phyloP scores from a whole-genome alignment of 2,888 invertebrate genomes.

The Leucoptera coffeella region DNA sequence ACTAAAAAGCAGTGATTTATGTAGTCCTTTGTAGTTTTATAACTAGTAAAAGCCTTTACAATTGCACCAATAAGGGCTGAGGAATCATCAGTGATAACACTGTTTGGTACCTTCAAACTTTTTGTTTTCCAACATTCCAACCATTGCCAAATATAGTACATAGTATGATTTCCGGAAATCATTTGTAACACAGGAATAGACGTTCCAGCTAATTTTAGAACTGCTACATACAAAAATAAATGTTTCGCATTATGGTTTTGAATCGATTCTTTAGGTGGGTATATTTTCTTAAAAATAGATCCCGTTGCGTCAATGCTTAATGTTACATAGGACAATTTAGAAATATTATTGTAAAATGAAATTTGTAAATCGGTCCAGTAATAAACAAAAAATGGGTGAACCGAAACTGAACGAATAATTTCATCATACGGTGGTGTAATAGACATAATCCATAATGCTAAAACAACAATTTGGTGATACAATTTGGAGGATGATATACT shows the following conservation, averaged over 20 bases:
- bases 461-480: slow-evolving; percentile 5
- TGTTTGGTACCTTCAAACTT: slow-evolving; percentile 3
- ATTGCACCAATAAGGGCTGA: slow-evolving; percentile 5
- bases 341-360: slow-evolving; percentile 4
- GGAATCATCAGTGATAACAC: slow-evolving; percentile 5
- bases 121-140: slow-evolving; percentile 4
- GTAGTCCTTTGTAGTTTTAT: slow-evolving; percentile 3
- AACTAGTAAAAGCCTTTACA: slow-evolving; percentile 5
- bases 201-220: slow-evolving; percentile 2
- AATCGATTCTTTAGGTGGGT: slow-evolving; percentile 4
- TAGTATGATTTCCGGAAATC: slow-evolving; percentile 5
- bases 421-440: slow-evolving; percentile 2
- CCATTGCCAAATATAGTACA: too few species aligned
- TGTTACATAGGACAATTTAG: slow-evolving; percentile 4
- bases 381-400: slow-evolving; percentile 5
- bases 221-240: slow-evolving; percentile 4
- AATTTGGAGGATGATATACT: slow-evolving; percentile 2
- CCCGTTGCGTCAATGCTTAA: too few species aligned
- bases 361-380: slow-evolving; percentile 5
- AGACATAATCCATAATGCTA: slow-evolving; percentile 5
- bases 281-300: slow-evolving; percentile 5
- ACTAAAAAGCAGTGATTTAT: not conserved
- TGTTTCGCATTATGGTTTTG: slow-evolving; percentile 4
- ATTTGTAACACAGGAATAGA: slow-evolving; percentile 4
- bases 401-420: slow-evolving; percentile 3